Conservation (phyloP, 1,140 invertebrate species). For the Neodiprion pinetum region DNA sequence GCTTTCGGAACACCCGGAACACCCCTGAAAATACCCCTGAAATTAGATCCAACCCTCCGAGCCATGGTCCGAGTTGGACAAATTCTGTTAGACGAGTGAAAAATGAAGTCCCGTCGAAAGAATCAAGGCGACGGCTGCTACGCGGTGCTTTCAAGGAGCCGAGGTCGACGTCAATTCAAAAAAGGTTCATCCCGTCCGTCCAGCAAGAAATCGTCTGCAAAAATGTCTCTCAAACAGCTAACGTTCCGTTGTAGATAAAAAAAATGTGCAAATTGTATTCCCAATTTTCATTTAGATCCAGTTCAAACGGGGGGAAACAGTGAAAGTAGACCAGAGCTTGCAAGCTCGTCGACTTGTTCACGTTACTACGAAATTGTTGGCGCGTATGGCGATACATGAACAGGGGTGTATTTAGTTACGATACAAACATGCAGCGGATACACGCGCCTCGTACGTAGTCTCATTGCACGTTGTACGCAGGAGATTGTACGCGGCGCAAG, state of each 20-base stretch:
- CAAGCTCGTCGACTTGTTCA: too few relatives aligned
- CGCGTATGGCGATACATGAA: background rate
- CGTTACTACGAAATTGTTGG: too few relatives aligned
- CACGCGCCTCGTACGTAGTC: background rate
- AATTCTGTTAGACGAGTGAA: slow-evolving; percentile 58
- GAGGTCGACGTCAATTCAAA: too few relatives aligned
- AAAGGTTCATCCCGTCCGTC: too few relatives aligned
- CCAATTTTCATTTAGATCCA: too few relatives aligned
- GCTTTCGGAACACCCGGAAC: slow-evolving; percentile 33
- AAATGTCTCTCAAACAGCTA: slow-evolving; percentile 25
- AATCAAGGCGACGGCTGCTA: background rate
- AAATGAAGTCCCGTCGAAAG: slow-evolving; percentile 43
- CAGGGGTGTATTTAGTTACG: background rate
- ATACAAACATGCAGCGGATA: background rate
- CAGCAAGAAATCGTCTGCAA: background rate
- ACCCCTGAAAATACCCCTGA: slow-evolving; percentile 52
- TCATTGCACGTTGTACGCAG: background rate
- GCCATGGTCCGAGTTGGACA: slow-evolving; percentile 53
- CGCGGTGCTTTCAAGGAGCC: too few relatives aligned
- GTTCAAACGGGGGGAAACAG: too few relatives aligned
- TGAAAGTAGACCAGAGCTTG: too few relatives aligned
- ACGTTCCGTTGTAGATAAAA: background rate
- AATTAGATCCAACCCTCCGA: slow-evolving; percentile 55
- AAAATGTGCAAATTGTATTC: too few relatives aligned
- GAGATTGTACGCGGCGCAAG: too few relatives aligned